phyloP scores from a whole-genome alignment of 2,113 vertebrate genomes.

The Alligator mississippiensis region DNA sequence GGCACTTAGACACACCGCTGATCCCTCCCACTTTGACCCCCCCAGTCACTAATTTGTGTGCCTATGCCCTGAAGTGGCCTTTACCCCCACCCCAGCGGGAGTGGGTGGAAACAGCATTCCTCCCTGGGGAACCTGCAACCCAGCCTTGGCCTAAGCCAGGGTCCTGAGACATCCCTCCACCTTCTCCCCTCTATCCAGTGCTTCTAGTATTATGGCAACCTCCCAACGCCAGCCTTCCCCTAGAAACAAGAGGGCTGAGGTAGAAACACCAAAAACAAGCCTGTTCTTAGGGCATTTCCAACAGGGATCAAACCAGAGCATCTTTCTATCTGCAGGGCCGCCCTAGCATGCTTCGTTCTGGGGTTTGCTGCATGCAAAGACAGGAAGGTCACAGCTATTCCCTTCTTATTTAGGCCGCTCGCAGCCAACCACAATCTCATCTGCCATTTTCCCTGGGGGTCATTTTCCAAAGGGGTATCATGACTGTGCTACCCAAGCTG shows the following conservation, averaged over 20 bases:
- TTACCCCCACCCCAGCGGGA: not conserved
- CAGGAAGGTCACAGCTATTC: not conserved
- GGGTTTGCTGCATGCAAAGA: not conserved
- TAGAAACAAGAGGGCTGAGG: not conserved
- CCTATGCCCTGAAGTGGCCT: not conserved
- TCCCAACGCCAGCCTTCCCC: not conserved
- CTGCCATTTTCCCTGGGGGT: not conserved
- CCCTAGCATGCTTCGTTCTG: not conserved
- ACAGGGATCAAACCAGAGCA: too few relatives aligned
- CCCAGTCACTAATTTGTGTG: too few relatives aligned
- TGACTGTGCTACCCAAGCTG: not conserved
- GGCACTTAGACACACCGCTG: too few relatives aligned
- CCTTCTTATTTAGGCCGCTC: not conserved
- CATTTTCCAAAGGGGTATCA: not conserved
- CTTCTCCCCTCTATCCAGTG: not conserved
- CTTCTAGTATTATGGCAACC: not conserved
- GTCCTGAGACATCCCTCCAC: not conserved
- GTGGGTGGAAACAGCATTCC: not conserved
- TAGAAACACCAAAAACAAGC: not conserved
- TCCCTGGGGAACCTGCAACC: not conserved
- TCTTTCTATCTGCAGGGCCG: not conserved
- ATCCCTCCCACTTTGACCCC: too few relatives aligned
- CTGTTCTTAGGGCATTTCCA: not conserved
- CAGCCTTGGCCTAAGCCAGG: not conserved
- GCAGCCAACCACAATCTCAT: not conserved